Base-by-base conservation (phyloP, 2,113 vertebrate genomes). In the Pontoporia blainvillei region DNA sequence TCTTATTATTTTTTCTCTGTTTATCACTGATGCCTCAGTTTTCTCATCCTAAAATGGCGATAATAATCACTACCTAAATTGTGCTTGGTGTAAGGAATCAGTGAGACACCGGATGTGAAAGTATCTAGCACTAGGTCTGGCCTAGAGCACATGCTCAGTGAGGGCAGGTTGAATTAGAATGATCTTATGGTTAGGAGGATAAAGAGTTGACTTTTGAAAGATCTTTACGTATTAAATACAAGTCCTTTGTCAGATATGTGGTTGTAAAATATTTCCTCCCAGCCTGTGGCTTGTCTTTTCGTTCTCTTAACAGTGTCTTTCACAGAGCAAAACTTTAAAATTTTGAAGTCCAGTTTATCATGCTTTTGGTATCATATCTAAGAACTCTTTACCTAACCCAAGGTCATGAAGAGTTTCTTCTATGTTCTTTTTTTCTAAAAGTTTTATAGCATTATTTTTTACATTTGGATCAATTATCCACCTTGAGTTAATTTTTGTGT, bases 401-500 rank as follows among this genome's bases (percentile, higher is more conserved):
- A 79, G 27, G 41, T 91, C 54, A 64, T 57, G 39, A 92, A 95
- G 36, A 82, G 83, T 49, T 86, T 59, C n/a, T 72, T 62, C 62
- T 36, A 9, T 90, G 18, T 66, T n/a, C 27, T 59, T 83, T 62
- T 86, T 78, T 39, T 39, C 46, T 46, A 54, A 62, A 78, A 57
- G 15, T 21, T 78, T 61, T 89, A 66, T 36, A 66, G 31, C 31
- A 92, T 92, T 75, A 49, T 59, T 15, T 69, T 92, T 71, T 92
- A 78, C 8, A 20, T 88, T 69, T 84, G 73, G 41, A 36, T 84
- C 54, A 78, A 25, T 94, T 73, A 52, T 67, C 39, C 41, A 61
- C 12, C 14, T 91, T 81, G n/a, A 41, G 15, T 76, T 89, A 82
- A 94, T 75, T 88, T 93, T 69, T 94, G 49, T 94, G 34, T 75